These are phyloP conservation scores for Rhinogobio ventralis DNA, from an alignment of 2,797 vertebrate species.

Conservation along the genomic window DNA sequence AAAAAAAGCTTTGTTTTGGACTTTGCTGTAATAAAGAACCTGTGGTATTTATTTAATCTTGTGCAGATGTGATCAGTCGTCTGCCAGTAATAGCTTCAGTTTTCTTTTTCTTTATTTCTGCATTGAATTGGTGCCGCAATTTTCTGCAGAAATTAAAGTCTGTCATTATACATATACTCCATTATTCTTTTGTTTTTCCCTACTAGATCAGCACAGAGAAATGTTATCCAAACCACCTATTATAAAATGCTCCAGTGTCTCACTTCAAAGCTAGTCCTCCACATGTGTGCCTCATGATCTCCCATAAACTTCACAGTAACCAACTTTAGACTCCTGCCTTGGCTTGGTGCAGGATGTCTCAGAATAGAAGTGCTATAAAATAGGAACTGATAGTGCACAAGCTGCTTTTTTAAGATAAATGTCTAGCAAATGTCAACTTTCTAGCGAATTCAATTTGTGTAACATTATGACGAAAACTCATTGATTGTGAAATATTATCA, in stretches of 20 bases:
- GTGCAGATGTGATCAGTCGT: conserved; percentile 19
- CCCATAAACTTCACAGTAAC: conserved; percentile 56
- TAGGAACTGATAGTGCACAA: conserved; percentile 59
- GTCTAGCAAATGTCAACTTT: conserved; percentile 47
- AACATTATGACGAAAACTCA: neutral
- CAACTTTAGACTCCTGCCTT: conserved; percentile 33
- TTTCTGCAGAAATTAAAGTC: neutral
- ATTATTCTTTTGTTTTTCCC: neutral
- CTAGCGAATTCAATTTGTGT: neutral
- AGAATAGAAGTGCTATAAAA: conserved; percentile 34
- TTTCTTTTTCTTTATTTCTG: neutral
- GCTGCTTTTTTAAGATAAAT: conserved; percentile 65
- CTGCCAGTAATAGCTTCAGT: conserved; percentile 20
- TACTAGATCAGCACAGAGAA: neutral
- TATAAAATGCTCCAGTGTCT: conserved; percentile 42
- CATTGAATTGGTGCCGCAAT: neutral
- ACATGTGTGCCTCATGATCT: conserved; percentile 67
- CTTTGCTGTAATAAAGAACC: conserved; percentile 3
- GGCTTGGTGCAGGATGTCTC: conserved; percentile 29
- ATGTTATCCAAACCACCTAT: neutral
- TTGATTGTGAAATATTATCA: no score
- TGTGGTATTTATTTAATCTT: conserved; percentile 1
- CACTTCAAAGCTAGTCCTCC: conserved; percentile 65
- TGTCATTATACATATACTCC: neutral
- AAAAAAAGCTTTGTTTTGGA: conserved; percentile 6